Percentiles rank a stretch among this genome's conserved stretches.
Evolutionary conservation across 2,888 invertebrate genomes (phyloP).

Genomic region (Phaedon cochleariae): DNA sequence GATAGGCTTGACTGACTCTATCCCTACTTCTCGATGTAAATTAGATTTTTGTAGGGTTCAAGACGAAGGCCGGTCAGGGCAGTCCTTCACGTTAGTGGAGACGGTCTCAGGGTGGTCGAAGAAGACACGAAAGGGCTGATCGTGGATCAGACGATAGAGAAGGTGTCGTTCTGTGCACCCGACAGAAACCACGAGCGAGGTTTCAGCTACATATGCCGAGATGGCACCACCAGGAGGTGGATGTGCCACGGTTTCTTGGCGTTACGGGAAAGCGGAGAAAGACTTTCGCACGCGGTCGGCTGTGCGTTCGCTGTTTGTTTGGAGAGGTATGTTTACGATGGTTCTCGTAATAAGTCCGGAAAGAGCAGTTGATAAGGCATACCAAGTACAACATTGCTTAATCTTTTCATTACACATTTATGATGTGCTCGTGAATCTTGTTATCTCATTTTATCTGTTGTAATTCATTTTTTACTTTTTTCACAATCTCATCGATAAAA

Average conservation of each 20-base stretch:
- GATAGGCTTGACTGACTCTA: no score
- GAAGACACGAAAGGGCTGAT: conserved; percentile 98
- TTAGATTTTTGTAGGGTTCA: conserved; percentile 74
- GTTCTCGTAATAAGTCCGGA: no score
- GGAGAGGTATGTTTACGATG: conserved; percentile 72
- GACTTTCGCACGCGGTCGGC: conserved; percentile 98
- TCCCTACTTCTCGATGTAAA: no score
- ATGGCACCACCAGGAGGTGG: conserved; percentile 98
- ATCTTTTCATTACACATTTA: no score
- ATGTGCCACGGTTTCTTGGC: conserved; percentile 99
- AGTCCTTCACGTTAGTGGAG: conserved; percentile 89
- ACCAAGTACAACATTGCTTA: no score
- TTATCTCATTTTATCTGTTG: no score
- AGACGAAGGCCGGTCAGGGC: conserved; percentile 89
- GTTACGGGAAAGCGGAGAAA: conserved; percentile 94
- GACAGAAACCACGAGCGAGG: conserved; percentile 98
- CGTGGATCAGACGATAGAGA: conserved; percentile 99
- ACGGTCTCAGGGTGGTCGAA: conserved; percentile 96
- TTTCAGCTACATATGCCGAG: conserved; percentile 98
- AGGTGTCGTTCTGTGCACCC: conserved; percentile 99
- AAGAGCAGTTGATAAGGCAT: no score
- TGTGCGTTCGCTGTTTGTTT: conserved; percentile 99
- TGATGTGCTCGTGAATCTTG: no score
- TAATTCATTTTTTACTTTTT: no score
- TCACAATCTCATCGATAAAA: no score